Evolutionary conservation across 2,888 invertebrate genomes (phyloP).

Genomic region (Pterostichus madidus): DNA sequence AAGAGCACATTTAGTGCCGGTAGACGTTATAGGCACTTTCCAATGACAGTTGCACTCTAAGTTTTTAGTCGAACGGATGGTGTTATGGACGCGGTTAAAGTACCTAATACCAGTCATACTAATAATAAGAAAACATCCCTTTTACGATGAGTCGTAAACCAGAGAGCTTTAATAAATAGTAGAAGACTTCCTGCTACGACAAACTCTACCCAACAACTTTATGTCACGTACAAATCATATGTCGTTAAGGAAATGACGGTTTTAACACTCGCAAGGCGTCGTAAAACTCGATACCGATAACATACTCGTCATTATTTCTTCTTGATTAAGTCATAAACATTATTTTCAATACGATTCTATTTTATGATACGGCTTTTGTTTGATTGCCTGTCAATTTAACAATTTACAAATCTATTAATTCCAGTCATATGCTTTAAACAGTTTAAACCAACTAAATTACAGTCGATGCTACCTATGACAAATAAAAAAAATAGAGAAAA

Average conservation of each 20-base stretch:
- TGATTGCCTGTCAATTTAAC: no score
- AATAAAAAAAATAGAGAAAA: no score
- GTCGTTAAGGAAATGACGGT: constrained; percentile 6
- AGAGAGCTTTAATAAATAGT: constrained; percentile 37
- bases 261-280: not conserved
- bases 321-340: constrained; percentile 1
- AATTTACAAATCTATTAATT: no score
- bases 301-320: not conserved
- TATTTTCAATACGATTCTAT: no score
- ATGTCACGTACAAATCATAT: constrained; percentile 35
- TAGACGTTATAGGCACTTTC: constrained; percentile 31
- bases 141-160: constrained; percentile 17
- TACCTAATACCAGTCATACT: constrained; percentile 43
- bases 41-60: constrained; percentile 19
- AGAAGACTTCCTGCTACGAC: not conserved
- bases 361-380: no score
- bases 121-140: constrained; percentile 44
- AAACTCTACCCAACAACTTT: constrained; percentile 2
- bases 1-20: not conserved
- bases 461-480: no score
- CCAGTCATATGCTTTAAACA: no score
- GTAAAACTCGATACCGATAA: constrained; percentile 1
- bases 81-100: constrained; percentile 31
- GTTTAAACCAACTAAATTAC: no score
- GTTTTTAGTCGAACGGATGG: constrained; percentile 9